Percentiles rank a stretch among this genome's conserved stretches.
phyloP scores from a whole-genome alignment of 2,797 vertebrate genomes.

The Eospalax fontanierii region DNA sequence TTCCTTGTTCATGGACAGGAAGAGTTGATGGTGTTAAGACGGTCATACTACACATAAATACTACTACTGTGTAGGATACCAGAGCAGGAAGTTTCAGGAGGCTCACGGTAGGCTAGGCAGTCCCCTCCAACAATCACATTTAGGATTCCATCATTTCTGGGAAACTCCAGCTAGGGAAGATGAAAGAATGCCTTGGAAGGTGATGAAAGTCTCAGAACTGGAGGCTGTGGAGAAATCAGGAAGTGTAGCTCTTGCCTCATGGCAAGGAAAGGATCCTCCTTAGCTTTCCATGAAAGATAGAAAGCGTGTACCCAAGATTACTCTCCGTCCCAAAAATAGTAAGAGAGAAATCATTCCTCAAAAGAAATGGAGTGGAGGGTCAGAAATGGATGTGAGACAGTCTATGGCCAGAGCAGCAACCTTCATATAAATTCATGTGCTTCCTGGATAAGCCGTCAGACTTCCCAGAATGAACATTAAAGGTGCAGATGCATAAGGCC shows the following conservation, averaged over 20 bases:
- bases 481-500: background rate
- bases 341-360: background rate
- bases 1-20: background rate
- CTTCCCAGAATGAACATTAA: background rate
- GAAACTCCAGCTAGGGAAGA: background rate
- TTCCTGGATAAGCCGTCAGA: background rate
- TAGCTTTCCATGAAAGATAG: background rate
- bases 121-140: rapidly evolving
- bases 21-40: background rate
- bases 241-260: background rate
- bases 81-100: background rate
- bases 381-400: background rate
- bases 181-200: background rate
- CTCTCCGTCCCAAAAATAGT: background rate
- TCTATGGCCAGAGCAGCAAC: background rate
- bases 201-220: background rate
- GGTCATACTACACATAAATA: background rate
- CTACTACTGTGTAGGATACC: background rate
- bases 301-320: background rate
- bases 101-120: background rate
- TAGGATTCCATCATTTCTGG: background rate
- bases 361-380: background rate
- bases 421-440: background rate
- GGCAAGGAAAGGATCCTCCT: background rate
- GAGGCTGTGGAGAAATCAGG: background rate